A percentile compares a stretch with the other conserved stretches of the same genome.
These are phyloP conservation scores for Chitala chitala DNA, from an alignment of 2,113 vertebrate genomes.

Conservation along the genomic window DNA sequence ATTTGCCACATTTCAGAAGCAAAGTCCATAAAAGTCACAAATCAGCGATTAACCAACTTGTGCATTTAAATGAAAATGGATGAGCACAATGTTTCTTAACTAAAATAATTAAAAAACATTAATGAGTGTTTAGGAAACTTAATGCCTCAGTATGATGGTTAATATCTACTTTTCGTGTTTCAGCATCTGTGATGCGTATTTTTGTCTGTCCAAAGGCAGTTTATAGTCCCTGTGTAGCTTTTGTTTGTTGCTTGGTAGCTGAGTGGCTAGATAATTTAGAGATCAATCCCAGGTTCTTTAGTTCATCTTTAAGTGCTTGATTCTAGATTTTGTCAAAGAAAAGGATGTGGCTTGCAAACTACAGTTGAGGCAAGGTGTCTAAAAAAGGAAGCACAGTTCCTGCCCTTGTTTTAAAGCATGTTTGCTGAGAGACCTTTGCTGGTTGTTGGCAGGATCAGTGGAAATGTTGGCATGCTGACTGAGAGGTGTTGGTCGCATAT, in stretches of 20 bases:
- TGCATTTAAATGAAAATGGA: constrained; percentile 13
- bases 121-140: constrained; percentile 4
- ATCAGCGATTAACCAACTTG: constrained; percentile 32
- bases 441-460: not conserved
- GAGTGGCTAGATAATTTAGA: not conserved
- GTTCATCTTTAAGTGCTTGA: too few relatives aligned
- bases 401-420: constrained; percentile 50
- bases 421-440: constrained; percentile 23
- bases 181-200: not conserved
- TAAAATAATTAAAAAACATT: not conserved
- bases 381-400: constrained; percentile 27
- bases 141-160: constrained; percentile 11
- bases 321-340: too few relatives aligned
- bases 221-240: constrained; percentile 53
- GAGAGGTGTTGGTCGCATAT: constrained; percentile 1
- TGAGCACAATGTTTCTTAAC: not conserved
- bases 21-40: constrained; percentile 57
- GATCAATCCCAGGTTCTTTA: not conserved
- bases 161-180: constrained; percentile 5
- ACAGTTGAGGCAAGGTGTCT: not conserved
- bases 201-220: constrained; percentile 23
- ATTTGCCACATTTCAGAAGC: constrained; percentile 46
- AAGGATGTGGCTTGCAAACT: too few relatives aligned
- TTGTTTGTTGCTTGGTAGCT: not conserved
- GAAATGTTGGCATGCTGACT: not conserved